Base-by-base conservation (phyloP, 2,797 vertebrate genomes). In the Vireo griseus region DNA sequence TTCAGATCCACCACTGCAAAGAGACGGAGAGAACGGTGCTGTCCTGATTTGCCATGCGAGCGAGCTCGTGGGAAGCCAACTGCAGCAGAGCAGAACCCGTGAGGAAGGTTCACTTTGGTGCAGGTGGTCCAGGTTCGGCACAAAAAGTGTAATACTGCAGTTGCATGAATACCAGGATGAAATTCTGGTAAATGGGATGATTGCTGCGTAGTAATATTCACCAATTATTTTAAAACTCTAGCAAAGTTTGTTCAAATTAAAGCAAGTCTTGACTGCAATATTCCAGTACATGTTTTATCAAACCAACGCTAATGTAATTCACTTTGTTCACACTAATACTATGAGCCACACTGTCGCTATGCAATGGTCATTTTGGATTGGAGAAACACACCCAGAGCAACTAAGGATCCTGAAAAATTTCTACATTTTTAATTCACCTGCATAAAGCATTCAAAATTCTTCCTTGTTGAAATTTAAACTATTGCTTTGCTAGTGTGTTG, bases 1-100 rank as follows among this genome's bases (percentile, higher is more conserved):
- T 99, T 99, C 91, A 99, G 98, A 96, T 99, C 99, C 21, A 98
- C 97, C 92, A 98, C 97, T 98, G 97, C 68, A 82, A 28, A 90
- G 52, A 75, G 86, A 88, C 44, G 78, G 76, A 85, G 39, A 73
- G 33, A 80, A 11, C 3, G 1, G 6, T n/a, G 29, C 15, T 51
- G 48, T 62, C 76, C 72, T 37, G 28, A 68, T 21, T 47, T 2
- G 0, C 58, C 59, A 45, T 12, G 47, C 65, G 45, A 44, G 18
- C 10, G 15, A 33, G 11, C 1, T 16, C 9, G 11, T 18, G 59
- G 37, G 18, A 68, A 75, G 50, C 4, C 21, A 29, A 5, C 39
- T 51, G 31, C 51, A 82, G 37, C 10, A 2, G 16, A 4, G 28
- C 33, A 63, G 52, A 59, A 47, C 8, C 55, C 63, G 6, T 6